A percentile compares a stretch with the other conserved stretches of the same genome.
phyloP scores from a whole-genome alignment of 1,140 invertebrate genomes.

The Bilobella aurantiaca region DNA sequence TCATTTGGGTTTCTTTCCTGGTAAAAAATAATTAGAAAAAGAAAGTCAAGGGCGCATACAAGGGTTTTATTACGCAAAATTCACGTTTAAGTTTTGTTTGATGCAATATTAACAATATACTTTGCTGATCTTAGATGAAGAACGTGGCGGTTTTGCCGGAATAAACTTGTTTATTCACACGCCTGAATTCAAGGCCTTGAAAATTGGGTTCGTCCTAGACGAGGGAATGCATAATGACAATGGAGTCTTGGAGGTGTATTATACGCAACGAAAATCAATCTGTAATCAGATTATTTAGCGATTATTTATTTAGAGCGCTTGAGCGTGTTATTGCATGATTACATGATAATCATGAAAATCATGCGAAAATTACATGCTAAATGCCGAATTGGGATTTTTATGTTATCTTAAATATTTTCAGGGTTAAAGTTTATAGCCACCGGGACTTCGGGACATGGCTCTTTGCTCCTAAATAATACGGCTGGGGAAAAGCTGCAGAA shows the following conservation, averaged over 20 bases:
- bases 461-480: constrained; percentile 63
- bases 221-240: constrained; percentile 63
- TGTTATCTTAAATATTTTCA: too few relatives aligned
- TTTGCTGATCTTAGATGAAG: constrained; percentile 61
- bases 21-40: too few relatives aligned
- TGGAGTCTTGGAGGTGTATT: constrained; percentile 55
- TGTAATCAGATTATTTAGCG: not conserved
- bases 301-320: not conserved
- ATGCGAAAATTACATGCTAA: not conserved
- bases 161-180: constrained; percentile 71
- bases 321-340: too few relatives aligned
- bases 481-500: constrained; percentile 65
- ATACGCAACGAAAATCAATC: constrained; percentile 56
- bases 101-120: not conserved
- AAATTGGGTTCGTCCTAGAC: constrained; percentile 81
- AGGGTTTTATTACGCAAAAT: too few relatives aligned
- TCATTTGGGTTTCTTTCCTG: constrained; percentile 71
- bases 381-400: too few relatives aligned
- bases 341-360: not conserved
- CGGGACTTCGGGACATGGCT: constrained; percentile 79
- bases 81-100: too few relatives aligned
- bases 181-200: constrained; percentile 64
- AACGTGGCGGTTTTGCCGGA: constrained; percentile 71
- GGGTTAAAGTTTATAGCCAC: constrained; percentile 13
- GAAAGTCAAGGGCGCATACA: too few relatives aligned